Percentiles rank a stretch among this genome's conserved stretches.
phyloP scores from a whole-genome alignment of 30 jellyfish, hydroid and myxozoan species.

The Catostylus mosaicus region DNA sequence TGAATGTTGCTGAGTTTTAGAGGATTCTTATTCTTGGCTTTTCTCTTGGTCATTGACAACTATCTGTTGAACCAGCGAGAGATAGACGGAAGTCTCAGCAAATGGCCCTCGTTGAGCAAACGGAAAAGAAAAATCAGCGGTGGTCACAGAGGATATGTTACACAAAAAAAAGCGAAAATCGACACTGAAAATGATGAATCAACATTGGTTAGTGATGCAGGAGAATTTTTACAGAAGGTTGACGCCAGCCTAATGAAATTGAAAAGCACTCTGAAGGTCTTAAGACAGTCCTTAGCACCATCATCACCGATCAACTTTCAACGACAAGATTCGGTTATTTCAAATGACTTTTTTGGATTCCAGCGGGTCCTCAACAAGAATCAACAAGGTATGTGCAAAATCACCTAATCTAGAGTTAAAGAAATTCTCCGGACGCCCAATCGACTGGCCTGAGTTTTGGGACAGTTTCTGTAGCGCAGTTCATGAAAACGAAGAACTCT shows the following conservation, averaged over 20 bases:
- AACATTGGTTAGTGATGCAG: neutral
- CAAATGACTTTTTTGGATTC: neutral
- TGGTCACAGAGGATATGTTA: neutral
- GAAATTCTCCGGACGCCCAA: conserved; percentile 13
- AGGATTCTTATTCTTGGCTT: too few relatives aligned
- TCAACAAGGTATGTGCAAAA: conserved; percentile 10
- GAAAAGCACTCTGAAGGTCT: neutral
- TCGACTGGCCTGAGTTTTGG: conserved; percentile 20
- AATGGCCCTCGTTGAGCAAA: neutral
- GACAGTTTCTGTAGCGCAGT: conserved; percentile 26
- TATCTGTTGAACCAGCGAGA: too few relatives aligned
- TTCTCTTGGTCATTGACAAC: neutral
- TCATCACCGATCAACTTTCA: neutral
- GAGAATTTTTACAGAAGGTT: neutral
- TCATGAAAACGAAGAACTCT: conserved; percentile 29
- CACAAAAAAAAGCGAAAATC: neutral
- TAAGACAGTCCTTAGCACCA: neutral
- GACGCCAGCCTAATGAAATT: neutral
- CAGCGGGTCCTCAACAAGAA: neutral
- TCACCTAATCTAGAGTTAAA: conserved; percentile 4
- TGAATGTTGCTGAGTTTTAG: too few relatives aligned
- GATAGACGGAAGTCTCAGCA: neutral
- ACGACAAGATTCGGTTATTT: neutral
- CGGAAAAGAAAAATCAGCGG: neutral
- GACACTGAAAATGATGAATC: neutral